Base-by-base conservation (phyloP, 2,113 vertebrate genomes). In the Centropus unirufus region DNA sequence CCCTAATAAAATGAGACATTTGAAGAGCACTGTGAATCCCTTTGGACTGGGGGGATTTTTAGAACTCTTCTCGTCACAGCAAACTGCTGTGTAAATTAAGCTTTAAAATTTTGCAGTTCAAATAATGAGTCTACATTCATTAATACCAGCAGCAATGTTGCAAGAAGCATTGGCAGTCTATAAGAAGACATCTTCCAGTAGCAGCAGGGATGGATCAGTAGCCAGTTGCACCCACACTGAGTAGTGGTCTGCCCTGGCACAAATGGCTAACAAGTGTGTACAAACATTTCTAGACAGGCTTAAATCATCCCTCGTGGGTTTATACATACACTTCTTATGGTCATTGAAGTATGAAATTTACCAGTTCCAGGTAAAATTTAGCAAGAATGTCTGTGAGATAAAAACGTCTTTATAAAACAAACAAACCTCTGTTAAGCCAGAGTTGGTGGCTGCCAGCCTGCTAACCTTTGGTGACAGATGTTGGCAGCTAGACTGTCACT, bases 401-500 rank as follows among this genome's bases (percentile, higher is more conserved):
- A 73, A 92, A 81, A 57, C 24, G 20, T 49, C 61, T 72, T 74
- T 44, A 34, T 57, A 58, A 81, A 90, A 29, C 32, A 36, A 62
- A 70, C 4, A 4, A 87, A n/a, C 5, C 19, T 36, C 15, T 49
- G 19, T 79, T 84, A 57, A 58, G 11, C 27, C 79, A 27, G 52
- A 72, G 20, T 32, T 89, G 36, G 59, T 89, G 11, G 21, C 81
- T 30, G 55, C 20, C 55, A 78, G 68, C 67, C 55, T 91, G 83
- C 83, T 93, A 91, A 62, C 57, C 66, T 83, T 90, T 2, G 4
- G 51, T 78, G 57, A 90, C 63, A 59, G 64, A n/a, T 66, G 59
- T 84, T 93, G 87, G 74, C 88, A 92, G 86, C 82, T 92, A 44
- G 76, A 80, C 78, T 84, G 30, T 87, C 55, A 91, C 74, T 90